These are phyloP conservation scores for Amblyjoppa fuscipennis DNA, from an alignment of 2,888 invertebrate species.

Conservation along the genomic window DNA sequence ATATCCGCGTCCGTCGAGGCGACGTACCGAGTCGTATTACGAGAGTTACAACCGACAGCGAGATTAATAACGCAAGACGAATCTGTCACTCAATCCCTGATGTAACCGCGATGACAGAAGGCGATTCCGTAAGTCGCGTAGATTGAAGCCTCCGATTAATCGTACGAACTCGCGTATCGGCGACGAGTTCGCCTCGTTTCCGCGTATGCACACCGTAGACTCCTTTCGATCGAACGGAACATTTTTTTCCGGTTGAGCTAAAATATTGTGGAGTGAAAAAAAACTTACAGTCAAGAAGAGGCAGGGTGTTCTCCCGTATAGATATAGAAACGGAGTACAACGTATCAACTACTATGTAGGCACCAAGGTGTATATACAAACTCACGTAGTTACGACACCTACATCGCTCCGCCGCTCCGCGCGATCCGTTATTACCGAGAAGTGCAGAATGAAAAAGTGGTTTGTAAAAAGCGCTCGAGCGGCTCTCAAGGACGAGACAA, in stretches of 20 bases:
- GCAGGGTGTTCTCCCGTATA: slow-evolving; percentile 43
- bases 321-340: not conserved
- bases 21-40: not conserved
- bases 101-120: slow-evolving; percentile 46
- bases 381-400: slow-evolving; percentile 60
- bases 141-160: not conserved
- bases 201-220: not conserved
- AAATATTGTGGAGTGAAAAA: not conserved
- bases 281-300: slow-evolving; percentile 3
- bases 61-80: slow-evolving; percentile 19
- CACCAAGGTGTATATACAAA: slow-evolving; percentile 13
- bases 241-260: not conserved
- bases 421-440: slow-evolving; percentile 57
- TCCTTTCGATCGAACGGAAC: not conserved
- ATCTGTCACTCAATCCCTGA: slow-evolving; percentile 51
- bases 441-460: slow-evolving; percentile 39
- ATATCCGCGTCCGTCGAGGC: not conserved
- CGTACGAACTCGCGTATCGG: not conserved
- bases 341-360: slow-evolving; percentile 13
- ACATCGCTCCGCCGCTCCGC: slow-evolving; percentile 34
- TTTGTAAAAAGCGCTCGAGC: slow-evolving; percentile 22
- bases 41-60: not conserved
- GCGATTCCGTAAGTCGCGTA: slow-evolving; percentile 4
- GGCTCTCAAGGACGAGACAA: slow-evolving; percentile 51
- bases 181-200: not conserved